Percentiles rank a stretch among this genome's conserved stretches.
phyloP scores from a whole-genome alignment of 2,888 invertebrate genomes.

The Metallyticus violacea region DNA sequence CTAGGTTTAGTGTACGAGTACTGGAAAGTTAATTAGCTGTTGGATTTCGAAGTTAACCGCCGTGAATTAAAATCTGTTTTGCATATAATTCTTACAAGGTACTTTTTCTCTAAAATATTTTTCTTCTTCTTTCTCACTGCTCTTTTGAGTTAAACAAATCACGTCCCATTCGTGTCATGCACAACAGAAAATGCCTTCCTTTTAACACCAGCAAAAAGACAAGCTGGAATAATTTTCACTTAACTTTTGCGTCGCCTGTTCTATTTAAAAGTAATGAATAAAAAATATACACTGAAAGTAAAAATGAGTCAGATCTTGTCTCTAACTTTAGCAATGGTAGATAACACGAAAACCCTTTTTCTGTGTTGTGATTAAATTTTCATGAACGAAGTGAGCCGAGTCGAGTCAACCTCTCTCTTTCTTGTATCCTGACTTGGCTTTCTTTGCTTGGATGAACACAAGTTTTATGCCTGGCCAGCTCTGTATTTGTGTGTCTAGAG shows the following conservation, averaged over 20 bases:
- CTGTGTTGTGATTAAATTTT: background rate
- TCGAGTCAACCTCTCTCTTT: background rate
- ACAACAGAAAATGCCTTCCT: background rate
- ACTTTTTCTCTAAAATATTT: too few relatives aligned
- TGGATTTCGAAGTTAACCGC: too few relatives aligned
- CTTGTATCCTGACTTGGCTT: background rate
- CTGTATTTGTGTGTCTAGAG: background rate
- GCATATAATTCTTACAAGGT: too few relatives aligned
- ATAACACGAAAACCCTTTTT: background rate
- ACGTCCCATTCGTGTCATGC: background rate
- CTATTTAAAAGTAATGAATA: background rate
- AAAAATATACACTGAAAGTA: background rate
- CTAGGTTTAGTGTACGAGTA: too few relatives aligned
- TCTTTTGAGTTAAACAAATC: background rate
- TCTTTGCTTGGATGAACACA: background rate
- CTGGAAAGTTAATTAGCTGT: too few relatives aligned
- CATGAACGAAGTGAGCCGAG: background rate
- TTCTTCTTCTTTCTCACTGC: too few relatives aligned
- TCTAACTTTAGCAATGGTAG: background rate
- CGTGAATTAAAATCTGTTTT: too few relatives aligned
- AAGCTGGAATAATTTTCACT: background rate
- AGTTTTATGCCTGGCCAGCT: background rate
- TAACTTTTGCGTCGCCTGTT: background rate
- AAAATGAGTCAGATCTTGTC: background rate
- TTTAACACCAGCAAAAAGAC: background rate